These are phyloP conservation scores for Himalopsyche phryganea DNA, from an alignment of 1,140 invertebrate species.

Conservation along the genomic window DNA sequence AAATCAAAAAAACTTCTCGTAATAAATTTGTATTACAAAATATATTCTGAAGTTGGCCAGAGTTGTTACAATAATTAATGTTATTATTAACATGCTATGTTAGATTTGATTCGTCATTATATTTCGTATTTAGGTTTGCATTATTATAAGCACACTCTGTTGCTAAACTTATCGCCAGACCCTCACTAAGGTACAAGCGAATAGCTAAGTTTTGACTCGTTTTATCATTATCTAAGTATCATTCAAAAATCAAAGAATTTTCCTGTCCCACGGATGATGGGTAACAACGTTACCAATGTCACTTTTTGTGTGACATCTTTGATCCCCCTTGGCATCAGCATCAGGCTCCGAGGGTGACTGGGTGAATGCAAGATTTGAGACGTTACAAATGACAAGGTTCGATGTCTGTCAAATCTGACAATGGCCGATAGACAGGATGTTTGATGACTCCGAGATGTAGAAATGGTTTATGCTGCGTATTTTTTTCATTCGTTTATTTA, in stretches of 20 bases:
- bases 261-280: constrained; percentile 29
- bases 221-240: no score
- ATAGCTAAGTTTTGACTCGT: no score
- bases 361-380: constrained; percentile 25
- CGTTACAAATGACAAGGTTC: constrained; percentile 32
- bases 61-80: no score
- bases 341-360: constrained; percentile 5
- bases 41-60: no score
- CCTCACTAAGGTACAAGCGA: constrained; percentile 1
- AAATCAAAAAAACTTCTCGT: no score
- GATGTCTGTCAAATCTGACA: constrained; percentile 33
- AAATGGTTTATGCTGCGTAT: no score
- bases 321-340: background rate
- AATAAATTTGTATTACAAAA: no score
- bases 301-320: constrained; percentile 4
- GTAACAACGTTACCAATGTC: constrained; percentile 7
- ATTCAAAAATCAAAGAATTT: constrained; percentile 17
- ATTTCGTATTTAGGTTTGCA: no score
- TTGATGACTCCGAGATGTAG: constrained; percentile 11
- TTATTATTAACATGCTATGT: no score
- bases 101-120: no score
- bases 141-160: no score
- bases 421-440: constrained; percentile 16
- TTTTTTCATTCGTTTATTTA: no score
- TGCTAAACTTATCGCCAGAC: background rate